Base-by-base conservation (phyloP, 2,888 invertebrate genomes). In the Epistrophe grossulariae region DNA sequence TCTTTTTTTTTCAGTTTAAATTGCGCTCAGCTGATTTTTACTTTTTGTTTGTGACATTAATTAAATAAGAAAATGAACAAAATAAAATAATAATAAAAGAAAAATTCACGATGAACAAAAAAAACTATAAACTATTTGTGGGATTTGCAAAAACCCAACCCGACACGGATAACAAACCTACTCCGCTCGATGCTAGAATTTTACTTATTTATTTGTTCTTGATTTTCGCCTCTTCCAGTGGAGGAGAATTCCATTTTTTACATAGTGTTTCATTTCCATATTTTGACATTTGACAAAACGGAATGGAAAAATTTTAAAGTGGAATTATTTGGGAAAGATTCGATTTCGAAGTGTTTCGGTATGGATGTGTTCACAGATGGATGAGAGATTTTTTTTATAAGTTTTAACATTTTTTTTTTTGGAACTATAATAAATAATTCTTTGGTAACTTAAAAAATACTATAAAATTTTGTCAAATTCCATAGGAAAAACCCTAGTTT, bases 141-240 rank as follows among this genome's bases (percentile, higher is more conserved):
- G 82, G 78, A 70, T 73, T 71, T 28, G 50, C 68, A 50, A 68
- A 19, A 52, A 59, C 74, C 81, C 57, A 79, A 78, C 85, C 70
- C 78, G 64, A 71, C 38, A 82, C 70, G 38, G 35, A 24, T 24
- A 24, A n/a, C n/a, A n/a, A n/a, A 55, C 81, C 85, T 66, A 70
- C 78, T 74, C 64, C 82, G 70, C 57, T 57, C 78, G 85, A 78
- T 82, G 85, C 82, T 82, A 82, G 64, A 74, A 74, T 78, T 81
- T 78, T 62, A 85, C 82, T 85, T 73, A 59, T 59, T 62, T 62
- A 5, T 38, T 62, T 40, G 13, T 40, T 62, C 40, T 62, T 40
- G 13, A 8, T 13, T 40, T 43, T 35, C 15, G n/a, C 3, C 40
- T 24, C 13, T 62, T n/a, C 48, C 45, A 45, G 50, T 52, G 13